Evolutionary conservation across 2,113 vertebrate species (phyloP).

Genomic region (Catagonus wagneri): DNA sequence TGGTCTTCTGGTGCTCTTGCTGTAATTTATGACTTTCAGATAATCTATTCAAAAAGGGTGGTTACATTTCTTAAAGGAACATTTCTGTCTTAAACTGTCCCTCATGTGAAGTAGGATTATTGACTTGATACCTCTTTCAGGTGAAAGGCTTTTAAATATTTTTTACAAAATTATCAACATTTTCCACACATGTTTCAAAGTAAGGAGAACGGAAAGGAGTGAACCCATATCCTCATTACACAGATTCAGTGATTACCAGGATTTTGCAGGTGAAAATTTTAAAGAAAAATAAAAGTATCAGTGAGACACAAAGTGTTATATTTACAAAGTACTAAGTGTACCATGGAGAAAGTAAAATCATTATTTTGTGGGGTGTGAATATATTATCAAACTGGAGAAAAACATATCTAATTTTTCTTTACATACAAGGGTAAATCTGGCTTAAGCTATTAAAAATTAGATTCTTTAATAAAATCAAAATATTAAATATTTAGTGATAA

Average conservation of each 20-base stretch:
- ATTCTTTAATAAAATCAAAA: slow-evolving; percentile 48
- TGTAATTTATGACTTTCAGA: neutral
- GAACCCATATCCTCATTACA: neutral
- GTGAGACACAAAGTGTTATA: neutral
- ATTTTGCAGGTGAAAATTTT: slow-evolving; percentile 30
- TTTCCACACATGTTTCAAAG: slow-evolving; percentile 34
- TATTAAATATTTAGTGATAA: neutral
- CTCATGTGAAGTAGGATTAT: neutral
- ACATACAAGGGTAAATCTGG: neutral
- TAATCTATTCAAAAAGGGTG: neutral
- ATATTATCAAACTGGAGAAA: neutral
- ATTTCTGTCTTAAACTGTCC: neutral
- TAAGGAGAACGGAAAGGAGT: neutral
- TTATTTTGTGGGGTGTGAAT: neutral
- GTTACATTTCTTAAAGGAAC: neutral
- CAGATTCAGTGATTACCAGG: neutral
- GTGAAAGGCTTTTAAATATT: neutral
- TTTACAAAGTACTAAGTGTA: neutral
- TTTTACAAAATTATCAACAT: neutral
- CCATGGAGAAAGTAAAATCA: neutral
- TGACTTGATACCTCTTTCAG: neutral
- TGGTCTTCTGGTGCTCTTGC: neutral
- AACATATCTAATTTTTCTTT: neutral
- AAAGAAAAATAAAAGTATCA: slow-evolving; percentile 36
- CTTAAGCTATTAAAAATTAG: neutral